Evolutionary conservation across 1,140 invertebrate genomes (phyloP).

Genomic region (Meloidogyne exigua): DNA sequence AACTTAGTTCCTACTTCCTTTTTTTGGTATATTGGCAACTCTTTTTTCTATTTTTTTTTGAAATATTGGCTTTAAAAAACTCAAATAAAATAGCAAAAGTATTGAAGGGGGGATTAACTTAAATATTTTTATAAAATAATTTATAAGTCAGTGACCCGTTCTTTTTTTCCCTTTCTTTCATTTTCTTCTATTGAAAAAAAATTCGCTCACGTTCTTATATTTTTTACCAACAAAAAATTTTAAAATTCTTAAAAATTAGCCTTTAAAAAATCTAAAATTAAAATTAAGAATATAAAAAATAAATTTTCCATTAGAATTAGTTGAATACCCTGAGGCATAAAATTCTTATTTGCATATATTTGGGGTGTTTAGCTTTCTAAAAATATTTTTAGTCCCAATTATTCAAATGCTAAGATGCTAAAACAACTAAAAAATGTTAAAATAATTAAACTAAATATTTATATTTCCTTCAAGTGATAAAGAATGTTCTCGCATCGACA

Average conservation of each 20-base stretch:
- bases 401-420: background rate
- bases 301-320: background rate
- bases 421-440: background rate
- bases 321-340: background rate
- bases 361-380: background rate
- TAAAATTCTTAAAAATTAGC: background rate
- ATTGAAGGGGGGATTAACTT: background rate
- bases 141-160: background rate
- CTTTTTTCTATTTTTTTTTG: background rate
- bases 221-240: background rate
- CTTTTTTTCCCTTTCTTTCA: background rate
- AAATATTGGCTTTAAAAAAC: background rate
- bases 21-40: background rate
- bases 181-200: too few relatives aligned
- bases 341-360: slow-evolving; percentile 1
- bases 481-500: background rate
- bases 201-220: too few relatives aligned
- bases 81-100: background rate
- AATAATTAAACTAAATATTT: background rate
- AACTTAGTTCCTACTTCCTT: background rate
- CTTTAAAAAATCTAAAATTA: background rate
- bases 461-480: background rate
- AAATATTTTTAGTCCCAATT: background rate
- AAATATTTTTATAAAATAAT: background rate
- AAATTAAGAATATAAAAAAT: too few relatives aligned